A percentile compares a stretch with the other conserved stretches of the same genome.
Conservation (phyloP, 2,113 vertebrate species). For the Thalassoma bifasciatum region DNA sequence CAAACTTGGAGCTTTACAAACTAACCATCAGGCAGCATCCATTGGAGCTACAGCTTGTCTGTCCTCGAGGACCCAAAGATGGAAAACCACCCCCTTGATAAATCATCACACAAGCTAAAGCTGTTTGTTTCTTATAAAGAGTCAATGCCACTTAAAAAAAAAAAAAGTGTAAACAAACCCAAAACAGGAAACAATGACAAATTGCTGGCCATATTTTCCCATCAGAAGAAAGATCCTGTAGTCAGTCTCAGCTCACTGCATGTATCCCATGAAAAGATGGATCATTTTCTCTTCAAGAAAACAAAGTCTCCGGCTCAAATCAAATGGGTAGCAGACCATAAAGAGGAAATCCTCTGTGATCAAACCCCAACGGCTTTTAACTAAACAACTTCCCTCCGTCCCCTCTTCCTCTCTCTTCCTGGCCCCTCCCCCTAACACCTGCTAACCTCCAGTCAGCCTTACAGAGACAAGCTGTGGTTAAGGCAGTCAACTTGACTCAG, state of each 20-base stretch:
- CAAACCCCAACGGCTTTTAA: slow-evolving; percentile 32
- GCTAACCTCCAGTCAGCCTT: slow-evolving; percentile 42
- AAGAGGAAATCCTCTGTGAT: slow-evolving; percentile 13
- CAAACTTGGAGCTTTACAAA: slow-evolving; percentile 21
- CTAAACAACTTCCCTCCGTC: slow-evolving; percentile 57
- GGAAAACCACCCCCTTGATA: neutral
- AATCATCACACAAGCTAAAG: slow-evolving; percentile 12
- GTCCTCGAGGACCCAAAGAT: neutral
- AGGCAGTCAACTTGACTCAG: neutral
- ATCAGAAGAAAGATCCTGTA: slow-evolving; percentile 34
- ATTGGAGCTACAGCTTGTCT: slow-evolving; percentile 5
- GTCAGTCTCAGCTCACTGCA: slow-evolving; percentile 15
- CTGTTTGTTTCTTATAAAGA: slow-evolving; percentile 10
- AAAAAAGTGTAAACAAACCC: slow-evolving; percentile 46
- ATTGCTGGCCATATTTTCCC: slow-evolving; percentile 47
- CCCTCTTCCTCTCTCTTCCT: slow-evolving; percentile 56
- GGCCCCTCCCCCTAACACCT: slow-evolving; percentile 63
- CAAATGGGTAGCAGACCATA: slow-evolving; percentile 14
- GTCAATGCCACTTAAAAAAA: slow-evolving; percentile 8
- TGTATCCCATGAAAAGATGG: neutral
- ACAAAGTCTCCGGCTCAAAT: neutral
- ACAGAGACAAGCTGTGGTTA: neutral
- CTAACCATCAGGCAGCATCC: slow-evolving; percentile 26
- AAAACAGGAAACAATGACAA: slow-evolving; percentile 56
- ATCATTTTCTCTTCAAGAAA: neutral